These are phyloP conservation scores for Gallinago media DNA, from an alignment of 2,113 vertebrate genomes.

Conservation along the genomic window DNA sequence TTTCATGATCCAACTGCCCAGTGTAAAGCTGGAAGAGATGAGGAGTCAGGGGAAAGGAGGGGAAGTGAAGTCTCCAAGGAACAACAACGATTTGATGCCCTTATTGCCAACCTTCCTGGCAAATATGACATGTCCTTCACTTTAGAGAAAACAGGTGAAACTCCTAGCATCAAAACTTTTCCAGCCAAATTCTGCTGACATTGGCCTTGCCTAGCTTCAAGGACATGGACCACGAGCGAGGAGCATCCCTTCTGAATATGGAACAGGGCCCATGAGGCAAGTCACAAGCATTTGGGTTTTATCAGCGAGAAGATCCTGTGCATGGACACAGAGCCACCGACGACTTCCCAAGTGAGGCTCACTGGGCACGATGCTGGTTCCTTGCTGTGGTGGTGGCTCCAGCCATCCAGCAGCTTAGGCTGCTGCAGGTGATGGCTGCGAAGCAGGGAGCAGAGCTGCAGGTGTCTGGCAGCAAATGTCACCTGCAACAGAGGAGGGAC, in stretches of 20 bases:
- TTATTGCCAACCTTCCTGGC: not conserved
- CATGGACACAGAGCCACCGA: not conserved
- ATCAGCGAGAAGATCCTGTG: not conserved
- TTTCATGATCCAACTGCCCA: not conserved
- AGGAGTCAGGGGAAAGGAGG: not conserved
- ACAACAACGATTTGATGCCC: accelerated
- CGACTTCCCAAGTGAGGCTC: not conserved
- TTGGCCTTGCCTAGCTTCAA: not conserved
- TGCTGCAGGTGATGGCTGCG: not conserved
- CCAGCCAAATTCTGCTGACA: not conserved
- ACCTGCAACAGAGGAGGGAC: not conserved
- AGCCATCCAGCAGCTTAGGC: not conserved
- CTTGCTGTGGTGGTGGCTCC: not conserved
- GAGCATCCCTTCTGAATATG: not conserved
- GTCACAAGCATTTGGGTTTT: not conserved
- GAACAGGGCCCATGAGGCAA: accelerated
- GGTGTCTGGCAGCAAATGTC: not conserved
- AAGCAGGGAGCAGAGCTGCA: not conserved
- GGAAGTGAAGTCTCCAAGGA: not conserved
- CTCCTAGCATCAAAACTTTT: not conserved
- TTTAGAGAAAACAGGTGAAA: not conserved
- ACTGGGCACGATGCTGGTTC: not conserved
- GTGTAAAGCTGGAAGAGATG: not conserved
- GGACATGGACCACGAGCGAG: not conserved
- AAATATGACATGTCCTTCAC: not conserved